Percentiles rank a stretch among this genome's conserved stretches.
These are phyloP conservation scores for Typhlomys cinereus DNA, from an alignment of 2,113 vertebrate species.

Conservation along the genomic window DNA sequence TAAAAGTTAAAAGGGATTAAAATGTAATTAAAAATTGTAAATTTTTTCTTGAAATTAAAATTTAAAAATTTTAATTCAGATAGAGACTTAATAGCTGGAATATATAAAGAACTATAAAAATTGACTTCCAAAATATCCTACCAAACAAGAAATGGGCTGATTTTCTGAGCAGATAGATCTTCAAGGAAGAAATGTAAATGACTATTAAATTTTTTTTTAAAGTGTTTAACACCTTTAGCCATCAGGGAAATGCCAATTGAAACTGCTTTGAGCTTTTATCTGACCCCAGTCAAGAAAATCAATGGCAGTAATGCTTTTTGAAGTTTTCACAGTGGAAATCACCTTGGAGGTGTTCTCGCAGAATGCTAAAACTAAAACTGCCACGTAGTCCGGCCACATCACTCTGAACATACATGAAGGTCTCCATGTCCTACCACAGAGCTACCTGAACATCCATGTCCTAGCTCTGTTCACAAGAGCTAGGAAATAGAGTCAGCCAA, in stretches of 20 bases:
- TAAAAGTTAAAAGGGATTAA: background rate
- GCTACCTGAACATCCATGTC: background rate
- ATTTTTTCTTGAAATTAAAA: too few species aligned
- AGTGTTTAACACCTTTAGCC: background rate
- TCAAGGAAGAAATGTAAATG: background rate
- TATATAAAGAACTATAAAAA: background rate
- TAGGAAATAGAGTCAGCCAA: background rate
- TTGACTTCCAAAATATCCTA: background rate
- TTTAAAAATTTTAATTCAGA: background rate
- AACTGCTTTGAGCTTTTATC: background rate
- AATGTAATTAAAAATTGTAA: too few species aligned
- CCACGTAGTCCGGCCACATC: too few species aligned
- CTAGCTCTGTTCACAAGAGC: background rate
- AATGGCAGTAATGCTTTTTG: background rate
- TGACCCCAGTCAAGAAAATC: background rate
- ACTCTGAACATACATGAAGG: background rate
- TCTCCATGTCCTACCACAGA: background rate
- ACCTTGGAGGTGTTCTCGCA: too few species aligned
- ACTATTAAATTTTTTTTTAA: background rate
- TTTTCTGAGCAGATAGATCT: background rate
- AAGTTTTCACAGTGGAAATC: background rate
- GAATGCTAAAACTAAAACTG: background rate
- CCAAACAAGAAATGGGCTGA: background rate
- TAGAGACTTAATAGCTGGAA: background rate
- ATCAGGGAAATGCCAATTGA: background rate